Base-by-base conservation (phyloP, 2,888 invertebrate genomes). In the Scaptodrosophila latifasciaeformis region DNA sequence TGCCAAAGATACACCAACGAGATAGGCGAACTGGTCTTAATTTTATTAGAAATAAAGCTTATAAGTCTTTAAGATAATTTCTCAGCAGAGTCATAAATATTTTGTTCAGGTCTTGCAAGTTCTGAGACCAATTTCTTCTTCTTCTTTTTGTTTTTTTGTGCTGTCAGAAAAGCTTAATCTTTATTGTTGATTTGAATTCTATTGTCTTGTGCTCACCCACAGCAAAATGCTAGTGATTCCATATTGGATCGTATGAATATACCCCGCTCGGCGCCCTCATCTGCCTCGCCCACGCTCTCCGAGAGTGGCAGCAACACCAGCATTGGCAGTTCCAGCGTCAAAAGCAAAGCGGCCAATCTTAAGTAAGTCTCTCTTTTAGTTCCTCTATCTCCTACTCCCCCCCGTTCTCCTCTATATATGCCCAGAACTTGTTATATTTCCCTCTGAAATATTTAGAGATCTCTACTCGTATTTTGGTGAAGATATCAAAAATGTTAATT, bases 161-260 rank as follows among this genome's bases (percentile, higher is more conserved):
- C n/a, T n/a, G n/a, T n/a, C n/a, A n/a, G n/a, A n/a, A n/a, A n/a
- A n/a, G n/a, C n/a, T n/a, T n/a, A n/a, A n/a, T n/a, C n/a, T n/a
- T n/a, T n/a, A n/a, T n/a, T n/a, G n/a, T n/a, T n/a, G n/a, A n/a
- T n/a, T n/a, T n/a, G n/a, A n/a, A 29, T 19, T 35, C 21, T 35
- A n/a, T n/a, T n/a, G n/a, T n/a, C n/a, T 51, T 27, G 24, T 40
- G 52, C 54, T 31, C 61, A 6, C 13, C 31, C 40, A 15, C 39
- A 49, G 2, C 86, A 90, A 89, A 90, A 89, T 82, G 88, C 90
- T 54, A 90, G 90, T 40, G 92, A 91, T 75, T 89, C 90, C 1
- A 87, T 89, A 53, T 87, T 89, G 70, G 85, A 86, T 55, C 86
- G 83, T 52, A 84, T 75, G 69, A 82, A 82, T 67, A 77, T 75